A percentile compares a stretch with the other conserved stretches of the same genome.
phyloP scores from a whole-genome alignment of 2,113 vertebrate species.

The Trogon surrucura region DNA sequence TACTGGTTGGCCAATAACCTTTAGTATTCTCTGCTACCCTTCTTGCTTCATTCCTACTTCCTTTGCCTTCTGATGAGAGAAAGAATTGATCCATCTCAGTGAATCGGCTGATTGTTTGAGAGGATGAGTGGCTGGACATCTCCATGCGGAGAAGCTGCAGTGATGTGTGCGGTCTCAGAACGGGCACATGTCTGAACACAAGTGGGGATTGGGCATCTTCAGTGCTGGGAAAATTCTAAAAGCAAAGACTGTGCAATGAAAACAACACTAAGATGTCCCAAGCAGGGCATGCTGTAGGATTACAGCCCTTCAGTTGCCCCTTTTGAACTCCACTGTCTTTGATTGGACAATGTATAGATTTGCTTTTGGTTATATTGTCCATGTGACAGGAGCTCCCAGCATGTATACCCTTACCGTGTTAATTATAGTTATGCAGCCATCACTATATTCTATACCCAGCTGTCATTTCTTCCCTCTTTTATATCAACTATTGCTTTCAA shows the following conservation, averaged over 20 bases:
- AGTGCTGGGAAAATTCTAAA: neutral
- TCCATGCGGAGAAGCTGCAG: neutral
- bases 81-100: neutral
- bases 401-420: neutral
- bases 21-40: neutral
- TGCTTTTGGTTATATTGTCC: neutral
- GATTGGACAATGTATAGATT: neutral
- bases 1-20: neutral
- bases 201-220: neutral
- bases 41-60: neutral
- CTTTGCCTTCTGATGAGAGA: neutral
- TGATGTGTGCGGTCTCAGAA: rapidly evolving
- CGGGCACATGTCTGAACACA: neutral
- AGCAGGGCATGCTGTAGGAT: neutral
- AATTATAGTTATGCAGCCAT: neutral
- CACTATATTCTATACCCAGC: neutral
- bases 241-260: neutral
- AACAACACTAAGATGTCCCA: neutral
- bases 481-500: neutral
- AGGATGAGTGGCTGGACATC: neutral
- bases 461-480: neutral
- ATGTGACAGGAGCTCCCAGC: neutral
- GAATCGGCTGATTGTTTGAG: neutral
- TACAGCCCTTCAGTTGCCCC: neutral
- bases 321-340: neutral